A percentile compares a stretch with the other conserved stretches of the same genome.
Evolutionary conservation across 2,797 vertebrate species (phyloP).

Genomic region (Melanotaenia boesemani): DNA sequence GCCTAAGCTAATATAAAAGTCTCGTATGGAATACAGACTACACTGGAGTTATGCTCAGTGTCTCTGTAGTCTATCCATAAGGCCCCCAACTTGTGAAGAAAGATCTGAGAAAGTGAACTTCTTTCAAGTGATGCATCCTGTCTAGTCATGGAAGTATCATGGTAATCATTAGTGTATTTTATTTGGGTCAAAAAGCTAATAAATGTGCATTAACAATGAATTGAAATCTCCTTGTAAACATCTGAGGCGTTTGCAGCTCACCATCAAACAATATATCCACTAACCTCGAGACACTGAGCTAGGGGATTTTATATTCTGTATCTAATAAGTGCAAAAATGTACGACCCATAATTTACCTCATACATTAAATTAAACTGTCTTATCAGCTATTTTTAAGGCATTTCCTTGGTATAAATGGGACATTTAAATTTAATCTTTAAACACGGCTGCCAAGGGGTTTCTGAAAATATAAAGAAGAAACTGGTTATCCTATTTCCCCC

Average conservation of each 20-base stretch:
- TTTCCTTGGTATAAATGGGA: conserved; percentile 23
- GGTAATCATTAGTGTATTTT: conserved; percentile 64
- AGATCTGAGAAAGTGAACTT: conserved; percentile 64
- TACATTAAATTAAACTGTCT: conserved; percentile 18
- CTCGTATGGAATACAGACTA: conserved; percentile 21
- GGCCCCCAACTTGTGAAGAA: conserved; percentile 47
- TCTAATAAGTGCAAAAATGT: conserved; percentile 38
- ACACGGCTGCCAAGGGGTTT: conserved; percentile 25
- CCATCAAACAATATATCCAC: conserved; percentile 42
- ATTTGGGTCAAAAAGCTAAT: conserved; percentile 72
- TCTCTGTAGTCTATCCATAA: conserved; percentile 12
- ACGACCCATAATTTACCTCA: conserved; percentile 35
- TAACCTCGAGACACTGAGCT: conserved; percentile 20
- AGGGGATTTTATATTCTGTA: conserved; percentile 14
- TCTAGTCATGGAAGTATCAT: conserved; percentile 47
- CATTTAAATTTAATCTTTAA: conserved; percentile 22
- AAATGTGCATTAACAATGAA: conserved; percentile 68
- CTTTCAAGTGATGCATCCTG: conserved; percentile 67
- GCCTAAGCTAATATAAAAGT: conserved; percentile 48
- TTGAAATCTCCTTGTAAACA: conserved; percentile 24
- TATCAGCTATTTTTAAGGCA: conserved; percentile 3
- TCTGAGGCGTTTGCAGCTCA: conserved; percentile 37
- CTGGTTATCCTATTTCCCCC: conserved; percentile 45
- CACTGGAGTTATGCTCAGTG: conserved; percentile 25
- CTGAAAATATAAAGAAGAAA: conserved; percentile 19